Conservation (phyloP, 2,888 invertebrate genomes). For the Ischnus inquisitorius region DNA sequence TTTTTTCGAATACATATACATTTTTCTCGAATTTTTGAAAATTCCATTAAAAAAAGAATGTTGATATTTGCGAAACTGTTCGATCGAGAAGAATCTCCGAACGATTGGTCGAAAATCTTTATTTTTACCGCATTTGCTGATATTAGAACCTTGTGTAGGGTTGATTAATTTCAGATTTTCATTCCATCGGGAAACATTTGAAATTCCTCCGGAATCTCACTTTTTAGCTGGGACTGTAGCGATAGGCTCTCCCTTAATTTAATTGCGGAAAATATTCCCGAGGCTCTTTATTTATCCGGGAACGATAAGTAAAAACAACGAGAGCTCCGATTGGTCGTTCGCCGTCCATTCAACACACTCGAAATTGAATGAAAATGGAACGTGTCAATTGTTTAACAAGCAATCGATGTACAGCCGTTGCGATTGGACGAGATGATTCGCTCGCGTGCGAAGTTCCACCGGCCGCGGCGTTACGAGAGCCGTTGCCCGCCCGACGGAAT, state of each 20-base stretch:
- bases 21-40: too few relatives aligned
- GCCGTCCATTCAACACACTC: constrained; percentile 22
- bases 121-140: too few relatives aligned
- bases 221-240: too few relatives aligned
- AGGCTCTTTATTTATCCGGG: background rate
- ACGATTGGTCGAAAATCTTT: too few relatives aligned
- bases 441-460: background rate
- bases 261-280: background rate
- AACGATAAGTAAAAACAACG: background rate
- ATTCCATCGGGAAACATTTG: too few relatives aligned
- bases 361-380: constrained; percentile 33
- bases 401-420: constrained; percentile 30
- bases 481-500: background rate
- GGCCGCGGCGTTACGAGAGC: constrained; percentile 9
- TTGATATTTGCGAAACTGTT: too few relatives aligned
- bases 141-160: too few relatives aligned
- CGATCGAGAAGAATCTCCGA: too few relatives aligned
- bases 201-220: too few relatives aligned
- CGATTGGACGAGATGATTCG: background rate
- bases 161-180: too few relatives aligned
- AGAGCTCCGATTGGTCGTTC: background rate
- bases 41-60: too few relatives aligned
- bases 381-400: constrained; percentile 24
- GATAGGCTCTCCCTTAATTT: background rate
- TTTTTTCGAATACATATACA: too few relatives aligned